These are phyloP conservation scores for Phasia obesa DNA, from an alignment of 2,888 invertebrate genomes.

Conservation along the genomic window DNA sequence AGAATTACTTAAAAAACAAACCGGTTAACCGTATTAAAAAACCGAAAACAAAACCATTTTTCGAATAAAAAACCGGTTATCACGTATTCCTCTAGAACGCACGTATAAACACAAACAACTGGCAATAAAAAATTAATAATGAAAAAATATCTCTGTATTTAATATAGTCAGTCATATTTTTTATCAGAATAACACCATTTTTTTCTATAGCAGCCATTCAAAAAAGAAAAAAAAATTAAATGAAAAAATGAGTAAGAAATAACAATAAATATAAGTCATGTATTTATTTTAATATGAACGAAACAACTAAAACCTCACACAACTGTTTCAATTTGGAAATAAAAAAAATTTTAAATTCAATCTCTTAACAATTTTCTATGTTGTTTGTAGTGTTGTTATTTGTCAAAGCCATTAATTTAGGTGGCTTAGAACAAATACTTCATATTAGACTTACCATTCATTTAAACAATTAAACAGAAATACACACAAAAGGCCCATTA, in stretches of 20 bases:
- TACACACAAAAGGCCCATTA: not conserved
- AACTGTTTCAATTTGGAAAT: slow-evolving; percentile 16
- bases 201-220: slow-evolving; percentile 32
- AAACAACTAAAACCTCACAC: not conserved
- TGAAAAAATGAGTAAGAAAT: slow-evolving; percentile 49
- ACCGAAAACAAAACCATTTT: too few relatives aligned
- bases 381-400: not conserved
- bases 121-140: slow-evolving; percentile 37
- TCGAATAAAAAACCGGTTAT: too few relatives aligned
- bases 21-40: too few relatives aligned
- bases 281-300: slow-evolving; percentile 35
- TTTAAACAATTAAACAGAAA: not conserved
- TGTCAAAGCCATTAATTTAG: not conserved
- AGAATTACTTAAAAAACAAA: too few relatives aligned
- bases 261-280: slow-evolving; percentile 54
- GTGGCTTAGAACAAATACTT: not conserved
- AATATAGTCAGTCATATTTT: slow-evolving; percentile 64
- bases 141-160: slow-evolving; percentile 48
- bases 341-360: not conserved
- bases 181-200: slow-evolving; percentile 61
- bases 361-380: not conserved
- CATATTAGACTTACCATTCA: not conserved
- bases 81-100: too few relatives aligned
- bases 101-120: slow-evolving; percentile 21
- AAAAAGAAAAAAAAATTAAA: not conserved